These are phyloP conservation scores for Argya squamiceps DNA, from an alignment of 2,797 vertebrate species.

Conservation along the genomic window DNA sequence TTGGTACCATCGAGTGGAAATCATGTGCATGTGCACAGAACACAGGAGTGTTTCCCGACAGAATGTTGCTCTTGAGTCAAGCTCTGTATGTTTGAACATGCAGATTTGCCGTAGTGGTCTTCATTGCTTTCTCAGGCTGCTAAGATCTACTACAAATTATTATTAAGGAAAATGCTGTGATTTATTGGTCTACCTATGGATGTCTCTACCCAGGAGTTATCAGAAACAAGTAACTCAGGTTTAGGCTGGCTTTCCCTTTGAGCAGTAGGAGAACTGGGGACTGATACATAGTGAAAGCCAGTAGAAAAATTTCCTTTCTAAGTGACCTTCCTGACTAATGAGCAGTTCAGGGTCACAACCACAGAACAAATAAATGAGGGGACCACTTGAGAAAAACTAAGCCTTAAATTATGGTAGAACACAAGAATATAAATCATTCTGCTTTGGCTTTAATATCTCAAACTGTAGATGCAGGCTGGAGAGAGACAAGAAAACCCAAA, in stretches of 20 bases:
- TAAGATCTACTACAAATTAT: neutral
- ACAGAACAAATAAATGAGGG: conserved; percentile 68
- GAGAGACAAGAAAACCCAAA: neutral
- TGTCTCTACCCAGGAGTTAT: neutral
- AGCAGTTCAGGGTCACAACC: conserved; percentile 48
- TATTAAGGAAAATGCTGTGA: neutral
- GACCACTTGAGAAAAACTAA: conserved; percentile 26
- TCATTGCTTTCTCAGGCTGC: neutral
- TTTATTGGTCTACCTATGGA: accelerated
- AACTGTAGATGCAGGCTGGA: neutral
- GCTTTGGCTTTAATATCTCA: neutral
- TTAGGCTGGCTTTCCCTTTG: neutral
- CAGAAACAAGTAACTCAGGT: neutral
- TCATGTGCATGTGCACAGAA: accelerated
- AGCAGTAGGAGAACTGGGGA: neutral
- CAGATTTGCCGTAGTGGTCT: neutral
- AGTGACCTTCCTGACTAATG: conserved; percentile 68
- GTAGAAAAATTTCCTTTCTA: conserved; percentile 55
- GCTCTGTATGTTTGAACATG: neutral
- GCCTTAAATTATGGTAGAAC: conserved; percentile 18
- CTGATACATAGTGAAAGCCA: neutral
- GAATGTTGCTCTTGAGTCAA: neutral
- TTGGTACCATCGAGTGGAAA: neutral
- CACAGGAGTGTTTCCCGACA: neutral
- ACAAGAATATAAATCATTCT: conserved; percentile 41